Conservation (phyloP, 92 coral and sea anemone species). For the Palythoa caribaeorum region DNA sequence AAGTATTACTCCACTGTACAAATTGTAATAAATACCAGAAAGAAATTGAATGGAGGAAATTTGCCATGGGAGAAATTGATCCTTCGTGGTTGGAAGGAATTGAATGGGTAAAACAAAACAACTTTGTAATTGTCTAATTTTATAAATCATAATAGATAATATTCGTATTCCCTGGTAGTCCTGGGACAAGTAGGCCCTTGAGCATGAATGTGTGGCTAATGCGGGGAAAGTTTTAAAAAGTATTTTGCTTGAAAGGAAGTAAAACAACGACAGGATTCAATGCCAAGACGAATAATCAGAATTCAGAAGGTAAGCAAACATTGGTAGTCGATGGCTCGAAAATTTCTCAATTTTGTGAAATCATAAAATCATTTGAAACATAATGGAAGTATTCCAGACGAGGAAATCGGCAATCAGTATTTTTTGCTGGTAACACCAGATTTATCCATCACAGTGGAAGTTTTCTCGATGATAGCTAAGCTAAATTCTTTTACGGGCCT, state of each 20-base stretch:
- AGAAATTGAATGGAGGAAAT: conserved; percentile 86
- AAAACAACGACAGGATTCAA: no score
- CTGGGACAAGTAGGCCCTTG: no score
- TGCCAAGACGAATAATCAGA: no score
- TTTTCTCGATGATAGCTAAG: no score
- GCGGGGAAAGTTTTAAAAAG: no score
- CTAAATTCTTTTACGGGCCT: no score
- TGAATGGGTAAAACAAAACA: conserved; percentile 65
- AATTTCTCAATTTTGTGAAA: neutral
- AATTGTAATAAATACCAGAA: conserved; percentile 71
- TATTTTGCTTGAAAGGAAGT: no score
- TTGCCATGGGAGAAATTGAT: conserved; percentile 76
- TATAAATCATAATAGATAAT: no score
- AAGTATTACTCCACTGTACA: conserved; percentile 71
- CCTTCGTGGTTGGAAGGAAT: conserved; percentile 77
- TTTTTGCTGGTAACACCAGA: neutral
- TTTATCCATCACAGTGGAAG: neutral
- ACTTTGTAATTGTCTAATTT: no score
- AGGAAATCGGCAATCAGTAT: neutral
- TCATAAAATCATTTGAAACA: neutral
- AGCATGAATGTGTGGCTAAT: no score
- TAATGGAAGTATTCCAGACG: neutral
- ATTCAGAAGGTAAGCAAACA: no score
- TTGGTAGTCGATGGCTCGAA: neutral
- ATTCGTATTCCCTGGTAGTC: no score